Percentiles rank a stretch among this genome's conserved stretches.
These are phyloP conservation scores for Bombus confusus DNA, from an alignment of 1,140 invertebrate species.

Conservation along the genomic window DNA sequence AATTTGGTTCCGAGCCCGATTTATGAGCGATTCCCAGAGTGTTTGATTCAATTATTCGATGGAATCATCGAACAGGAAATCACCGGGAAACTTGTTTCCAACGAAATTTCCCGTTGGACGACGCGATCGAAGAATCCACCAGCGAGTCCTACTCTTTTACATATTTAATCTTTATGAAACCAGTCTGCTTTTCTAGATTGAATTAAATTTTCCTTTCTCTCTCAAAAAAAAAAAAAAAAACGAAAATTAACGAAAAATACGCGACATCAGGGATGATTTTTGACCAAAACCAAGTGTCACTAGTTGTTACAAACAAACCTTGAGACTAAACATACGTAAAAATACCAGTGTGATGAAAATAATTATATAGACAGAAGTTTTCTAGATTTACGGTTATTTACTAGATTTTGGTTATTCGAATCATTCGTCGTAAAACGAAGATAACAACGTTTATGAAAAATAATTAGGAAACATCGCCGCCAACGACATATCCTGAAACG, in stretches of 20 bases:
- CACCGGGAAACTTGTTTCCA: not conserved
- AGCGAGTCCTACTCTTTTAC: not conserved
- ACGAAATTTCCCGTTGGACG: not conserved
- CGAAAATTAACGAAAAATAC: too few relatives aligned
- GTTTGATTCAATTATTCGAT: slow-evolving; percentile 19
- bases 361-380: too few relatives aligned
- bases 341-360: not conserved
- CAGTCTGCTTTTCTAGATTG: not conserved
- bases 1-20: not conserved
- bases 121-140: not conserved
- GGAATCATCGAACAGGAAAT: not conserved
- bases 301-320: not conserved
- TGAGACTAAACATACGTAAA: not conserved
- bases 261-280: too few relatives aligned
- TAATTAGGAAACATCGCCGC: too few relatives aligned
- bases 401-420: not conserved
- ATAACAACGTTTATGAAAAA: not conserved
- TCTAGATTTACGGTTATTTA: not conserved
- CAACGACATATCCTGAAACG: too few relatives aligned
- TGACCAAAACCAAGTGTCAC: not conserved
- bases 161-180: too few relatives aligned
- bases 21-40: not conserved
- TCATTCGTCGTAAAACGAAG: not conserved
- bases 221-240: too few relatives aligned
- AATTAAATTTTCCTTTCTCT: not conserved